Conservation (phyloP, 2,113 vertebrate genomes). For the Zingel zingel region DNA sequence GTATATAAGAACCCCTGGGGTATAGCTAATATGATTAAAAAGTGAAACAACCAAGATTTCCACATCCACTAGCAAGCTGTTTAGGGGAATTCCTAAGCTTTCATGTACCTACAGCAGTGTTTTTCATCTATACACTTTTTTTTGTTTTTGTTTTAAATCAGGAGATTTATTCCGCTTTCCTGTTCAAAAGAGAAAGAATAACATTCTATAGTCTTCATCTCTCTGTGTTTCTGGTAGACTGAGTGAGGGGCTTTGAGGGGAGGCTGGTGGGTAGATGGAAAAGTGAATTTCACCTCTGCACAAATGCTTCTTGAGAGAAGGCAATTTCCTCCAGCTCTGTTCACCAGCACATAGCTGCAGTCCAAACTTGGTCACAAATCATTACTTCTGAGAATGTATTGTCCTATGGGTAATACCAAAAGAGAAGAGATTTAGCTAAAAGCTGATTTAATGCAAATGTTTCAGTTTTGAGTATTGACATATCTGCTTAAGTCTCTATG, state of each 20-base stretch:
- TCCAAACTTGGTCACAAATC: slow-evolving; percentile 65
- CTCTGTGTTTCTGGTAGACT: slow-evolving; percentile 56
- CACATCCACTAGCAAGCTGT: slow-evolving; percentile 9
- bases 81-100: slow-evolving; percentile 35
- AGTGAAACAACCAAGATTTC: slow-evolving; percentile 37
- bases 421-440: slow-evolving; percentile 24
- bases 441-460: slow-evolving; percentile 31
- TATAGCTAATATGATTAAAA: slow-evolving; percentile 31
- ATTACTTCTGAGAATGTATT: slow-evolving; percentile 47
- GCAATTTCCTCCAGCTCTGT: slow-evolving; percentile 72
- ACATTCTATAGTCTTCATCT: slow-evolving; percentile 42
- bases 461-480: slow-evolving; percentile 28
- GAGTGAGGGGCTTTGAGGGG: slow-evolving; percentile 51
- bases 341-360: slow-evolving; percentile 45
- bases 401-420: slow-evolving; percentile 43
- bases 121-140: background rate
- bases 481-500: slow-evolving; percentile 3
- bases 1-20: slow-evolving; percentile 33
- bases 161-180: slow-evolving; percentile 35
- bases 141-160: slow-evolving; percentile 6
- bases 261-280: slow-evolving; percentile 59
- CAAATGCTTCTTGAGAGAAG: slow-evolving; percentile 66
- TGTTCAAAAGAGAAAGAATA: slow-evolving; percentile 37
- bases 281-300: slow-evolving; percentile 76
- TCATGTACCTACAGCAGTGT: slow-evolving; percentile 2